phyloP scores from a whole-genome alignment of 2,888 invertebrate genomes.

The Drosophila infuscata region DNA sequence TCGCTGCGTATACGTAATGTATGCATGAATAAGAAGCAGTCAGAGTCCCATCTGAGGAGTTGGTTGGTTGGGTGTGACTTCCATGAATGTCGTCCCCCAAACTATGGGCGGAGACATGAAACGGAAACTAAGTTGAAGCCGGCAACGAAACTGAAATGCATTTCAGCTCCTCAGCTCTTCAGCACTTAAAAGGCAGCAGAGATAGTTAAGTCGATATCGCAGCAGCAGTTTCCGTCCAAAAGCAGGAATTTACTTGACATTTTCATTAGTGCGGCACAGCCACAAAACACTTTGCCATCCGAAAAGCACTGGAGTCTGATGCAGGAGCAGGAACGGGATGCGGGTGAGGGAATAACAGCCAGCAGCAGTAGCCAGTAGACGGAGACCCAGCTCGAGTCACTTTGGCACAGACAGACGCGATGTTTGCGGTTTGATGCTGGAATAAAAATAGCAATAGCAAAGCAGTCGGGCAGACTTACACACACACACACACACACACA shows the following conservation, averaged over 20 bases:
- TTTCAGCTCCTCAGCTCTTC: conserved; percentile 49
- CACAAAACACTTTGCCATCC: conserved; percentile 75
- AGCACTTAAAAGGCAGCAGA: conserved; percentile 64
- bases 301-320: conserved; percentile 1
- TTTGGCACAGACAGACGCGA: conserved; percentile 65
- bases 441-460: conserved; percentile 62
- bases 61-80: background rate
- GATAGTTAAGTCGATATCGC: conserved; percentile 84
- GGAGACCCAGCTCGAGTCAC: conserved; percentile 37
- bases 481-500: conserved; percentile 3
- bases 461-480: conserved; percentile 15
- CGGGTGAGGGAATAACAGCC: background rate
- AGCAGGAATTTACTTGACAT: conserved; percentile 84
- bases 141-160: conserved; percentile 64
- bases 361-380: conserved; percentile 13
- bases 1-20: conserved; percentile 45
- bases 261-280: conserved; percentile 82
- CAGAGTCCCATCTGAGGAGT: background rate
- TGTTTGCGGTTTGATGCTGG: conserved; percentile 69
- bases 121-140: conserved; percentile 76
- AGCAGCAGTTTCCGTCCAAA: conserved; percentile 82
- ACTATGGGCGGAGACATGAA: conserved; percentile 59
- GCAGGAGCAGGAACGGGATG: conserved; percentile 1
- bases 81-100: conserved; percentile 18
- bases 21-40: conserved; percentile 26